Conservation (phyloP, 2,888 invertebrate species). For the Drymonia ruficornis region DNA sequence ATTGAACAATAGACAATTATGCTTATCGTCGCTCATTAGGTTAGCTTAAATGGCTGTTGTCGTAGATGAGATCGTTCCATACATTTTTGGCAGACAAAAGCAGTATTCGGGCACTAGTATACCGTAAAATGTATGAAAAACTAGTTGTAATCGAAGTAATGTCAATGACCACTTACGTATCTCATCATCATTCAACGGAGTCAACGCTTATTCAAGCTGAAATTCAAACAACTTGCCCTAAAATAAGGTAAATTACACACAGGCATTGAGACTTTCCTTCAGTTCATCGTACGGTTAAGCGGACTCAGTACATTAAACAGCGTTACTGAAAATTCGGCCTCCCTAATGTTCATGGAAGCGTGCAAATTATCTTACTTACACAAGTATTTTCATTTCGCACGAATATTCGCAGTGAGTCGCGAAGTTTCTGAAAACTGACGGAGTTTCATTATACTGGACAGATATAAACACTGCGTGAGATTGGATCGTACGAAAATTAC, state of each 20-base stretch:
- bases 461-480: background rate
- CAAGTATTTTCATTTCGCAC: slow-evolving; percentile 3
- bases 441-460: background rate
- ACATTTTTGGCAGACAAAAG: no score
- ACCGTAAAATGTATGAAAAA: no score
- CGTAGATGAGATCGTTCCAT: no score
- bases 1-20: no score
- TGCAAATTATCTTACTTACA: background rate
- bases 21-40: no score
- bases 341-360: slow-evolving; percentile 1
- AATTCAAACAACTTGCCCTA: no score
- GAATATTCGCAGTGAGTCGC: background rate
- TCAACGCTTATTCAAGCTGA: no score
- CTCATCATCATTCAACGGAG: no score
- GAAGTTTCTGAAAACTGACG: background rate
- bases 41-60: no score
- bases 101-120: no score
- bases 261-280: background rate
- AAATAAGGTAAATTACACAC: background rate
- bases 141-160: no score
- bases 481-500: background rate
- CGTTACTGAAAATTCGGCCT: background rate
- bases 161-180: no score
- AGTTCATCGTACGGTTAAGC: background rate
- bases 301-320: background rate